Evolutionary conservation across 2,888 invertebrate genomes (phyloP).

Genomic region (Pristionchus fissidentatus): DNA sequence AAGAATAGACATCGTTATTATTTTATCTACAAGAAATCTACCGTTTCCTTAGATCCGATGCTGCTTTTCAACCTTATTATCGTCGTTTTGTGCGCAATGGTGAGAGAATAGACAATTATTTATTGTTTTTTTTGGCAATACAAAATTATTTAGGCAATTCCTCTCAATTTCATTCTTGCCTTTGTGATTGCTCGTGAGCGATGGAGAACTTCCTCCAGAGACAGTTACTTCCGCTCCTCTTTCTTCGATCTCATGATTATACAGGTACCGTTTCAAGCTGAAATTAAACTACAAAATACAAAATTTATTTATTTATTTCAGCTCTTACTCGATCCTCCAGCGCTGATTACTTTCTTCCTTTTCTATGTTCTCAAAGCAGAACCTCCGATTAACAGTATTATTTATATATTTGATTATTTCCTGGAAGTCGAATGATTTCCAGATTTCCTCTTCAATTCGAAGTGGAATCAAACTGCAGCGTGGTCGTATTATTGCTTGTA

Average conservation of each 20-base stretch:
- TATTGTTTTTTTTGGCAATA: too few relatives aligned
- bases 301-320: not conserved
- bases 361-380: constrained; percentile 36
- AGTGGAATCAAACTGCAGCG: not conserved
- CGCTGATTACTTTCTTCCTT: constrained; percentile 23
- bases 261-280: not conserved
- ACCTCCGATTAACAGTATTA: not conserved
- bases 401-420: too few relatives aligned
- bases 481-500: constrained; percentile 38
- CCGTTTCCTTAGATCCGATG: not conserved
- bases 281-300: not conserved
- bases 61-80: constrained; percentile 23
- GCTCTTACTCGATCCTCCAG: constrained; percentile 27
- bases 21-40: not conserved
- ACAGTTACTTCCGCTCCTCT: constrained; percentile 30
- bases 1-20: too few relatives aligned
- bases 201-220: not conserved
- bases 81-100: constrained; percentile 17
- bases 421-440: not conserved
- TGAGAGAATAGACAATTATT: too few relatives aligned
- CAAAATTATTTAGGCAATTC: constrained; percentile 25
- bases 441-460: not conserved
- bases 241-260: constrained; percentile 16
- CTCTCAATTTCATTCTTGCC: constrained; percentile 16
- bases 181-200: constrained; percentile 13